Conservation (phyloP, 2,888 invertebrate genomes). For the Scelioninae gen. 1 region DNA sequence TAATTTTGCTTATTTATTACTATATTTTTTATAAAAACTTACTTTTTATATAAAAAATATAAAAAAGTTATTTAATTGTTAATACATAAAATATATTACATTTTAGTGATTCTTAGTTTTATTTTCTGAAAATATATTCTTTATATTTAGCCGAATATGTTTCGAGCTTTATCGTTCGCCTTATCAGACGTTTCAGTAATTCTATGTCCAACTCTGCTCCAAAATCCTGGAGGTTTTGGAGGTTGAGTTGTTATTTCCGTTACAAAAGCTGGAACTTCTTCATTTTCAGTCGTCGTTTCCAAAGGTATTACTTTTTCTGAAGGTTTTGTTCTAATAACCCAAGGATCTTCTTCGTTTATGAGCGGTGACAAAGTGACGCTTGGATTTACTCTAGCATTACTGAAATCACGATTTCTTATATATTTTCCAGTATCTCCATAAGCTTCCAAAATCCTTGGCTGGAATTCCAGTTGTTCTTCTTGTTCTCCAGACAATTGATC, state of each 20-base stretch:
- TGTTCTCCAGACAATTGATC: slow-evolving; percentile 1
- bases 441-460: slow-evolving; percentile 77
- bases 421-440: slow-evolving; percentile 78
- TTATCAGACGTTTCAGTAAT: slow-evolving; percentile 85
- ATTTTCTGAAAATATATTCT: no score
- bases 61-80: no score
- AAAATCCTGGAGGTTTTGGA: slow-evolving; percentile 85
- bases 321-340: slow-evolving; percentile 76
- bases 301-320: slow-evolving; percentile 58
- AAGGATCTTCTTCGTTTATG: slow-evolving; percentile 72
- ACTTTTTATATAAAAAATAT: no score
- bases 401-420: slow-evolving; percentile 68
- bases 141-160: slow-evolving; percentile 80
- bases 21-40: no score
- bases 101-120: no score
- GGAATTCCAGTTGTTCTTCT: slow-evolving; percentile 37
- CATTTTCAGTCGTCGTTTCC: slow-evolving; percentile 48
- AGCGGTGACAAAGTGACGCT: slow-evolving; percentile 75
- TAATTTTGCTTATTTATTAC: no score
- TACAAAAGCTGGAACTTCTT: slow-evolving; percentile 41
- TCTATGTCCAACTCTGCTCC: slow-evolving; percentile 86
- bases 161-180: slow-evolving; percentile 86
- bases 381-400: slow-evolving; percentile 74
- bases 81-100: background rate
- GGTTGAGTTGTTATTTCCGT: slow-evolving; percentile 44